These are phyloP conservation scores for Arenaria interpres DNA, from an alignment of 2,113 vertebrate species.

Conservation along the genomic window DNA sequence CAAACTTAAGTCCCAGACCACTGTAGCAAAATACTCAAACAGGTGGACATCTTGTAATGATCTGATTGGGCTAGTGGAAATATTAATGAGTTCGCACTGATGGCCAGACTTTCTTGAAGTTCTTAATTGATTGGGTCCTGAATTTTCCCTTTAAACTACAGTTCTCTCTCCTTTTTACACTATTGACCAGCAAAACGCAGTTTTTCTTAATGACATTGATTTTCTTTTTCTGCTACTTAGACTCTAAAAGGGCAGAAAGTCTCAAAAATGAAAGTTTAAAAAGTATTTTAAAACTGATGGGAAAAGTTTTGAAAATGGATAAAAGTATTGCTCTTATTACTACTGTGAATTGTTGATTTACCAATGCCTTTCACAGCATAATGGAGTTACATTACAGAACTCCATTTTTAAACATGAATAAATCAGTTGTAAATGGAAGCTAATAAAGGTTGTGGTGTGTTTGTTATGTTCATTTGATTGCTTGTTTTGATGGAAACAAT, in stretches of 20 bases:
- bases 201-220: background rate
- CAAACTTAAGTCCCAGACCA: background rate
- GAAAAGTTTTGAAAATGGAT: background rate
- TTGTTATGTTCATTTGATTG: background rate
- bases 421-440: conserved; percentile 29
- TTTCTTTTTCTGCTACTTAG: background rate
- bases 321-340: background rate
- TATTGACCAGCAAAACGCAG: rapidly evolving
- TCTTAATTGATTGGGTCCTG: background rate
- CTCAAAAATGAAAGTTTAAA: background rate
- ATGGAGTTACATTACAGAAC: background rate
- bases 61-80: background rate
- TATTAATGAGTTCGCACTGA: background rate
- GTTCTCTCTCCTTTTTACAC: background rate
- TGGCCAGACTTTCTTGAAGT: background rate
- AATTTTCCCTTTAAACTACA: background rate
- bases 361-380: background rate
- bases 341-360: background rate
- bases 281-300: background rate
- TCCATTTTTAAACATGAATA: conserved; percentile 31
- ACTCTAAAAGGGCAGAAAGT: background rate
- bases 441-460: conserved; percentile 8
- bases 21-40: background rate
- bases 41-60: background rate
- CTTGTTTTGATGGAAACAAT: conserved; percentile 15